Percentiles rank a stretch among this genome's conserved stretches.
phyloP scores from a whole-genome alignment of 2,113 vertebrate species.

The Coracopsis vasa region DNA sequence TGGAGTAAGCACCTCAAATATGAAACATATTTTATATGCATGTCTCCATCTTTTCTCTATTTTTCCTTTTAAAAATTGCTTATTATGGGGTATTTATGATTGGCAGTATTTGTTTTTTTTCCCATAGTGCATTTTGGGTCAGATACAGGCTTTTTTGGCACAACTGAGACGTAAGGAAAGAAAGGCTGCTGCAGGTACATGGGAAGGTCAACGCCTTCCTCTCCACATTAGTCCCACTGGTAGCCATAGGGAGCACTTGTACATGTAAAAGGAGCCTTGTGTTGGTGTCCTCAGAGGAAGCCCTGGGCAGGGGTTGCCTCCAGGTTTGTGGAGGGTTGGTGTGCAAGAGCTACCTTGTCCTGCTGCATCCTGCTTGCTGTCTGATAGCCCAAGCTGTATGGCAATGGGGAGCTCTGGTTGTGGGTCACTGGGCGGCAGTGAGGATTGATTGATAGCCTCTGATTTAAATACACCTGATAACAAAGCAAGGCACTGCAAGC shows the following conservation, averaged over 20 bases:
- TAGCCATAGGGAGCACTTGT: not conserved
- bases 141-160: not conserved
- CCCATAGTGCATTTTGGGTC: not conserved
- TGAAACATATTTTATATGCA: not conserved
- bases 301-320: not conserved
- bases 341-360: not conserved
- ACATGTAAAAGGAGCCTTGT: not conserved
- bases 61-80: not conserved
- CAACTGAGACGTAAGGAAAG: not conserved
- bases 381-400: not conserved
- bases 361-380: accelerated
- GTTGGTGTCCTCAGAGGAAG: not conserved
- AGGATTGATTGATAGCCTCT: not conserved
- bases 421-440: not conserved
- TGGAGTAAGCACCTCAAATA: not conserved
- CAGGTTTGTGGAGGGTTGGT: not conserved
- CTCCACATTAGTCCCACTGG: not conserved
- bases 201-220: not conserved
- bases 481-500: not conserved
- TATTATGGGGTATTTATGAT: not conserved
- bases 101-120: not conserved
- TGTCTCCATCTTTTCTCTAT: not conserved
- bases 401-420: not conserved
- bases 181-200: not conserved
- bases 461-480: not conserved